These are phyloP conservation scores for Eptatretus atami DNA, from an alignment of 2,797 vertebrate genomes.

Conservation along the genomic window DNA sequence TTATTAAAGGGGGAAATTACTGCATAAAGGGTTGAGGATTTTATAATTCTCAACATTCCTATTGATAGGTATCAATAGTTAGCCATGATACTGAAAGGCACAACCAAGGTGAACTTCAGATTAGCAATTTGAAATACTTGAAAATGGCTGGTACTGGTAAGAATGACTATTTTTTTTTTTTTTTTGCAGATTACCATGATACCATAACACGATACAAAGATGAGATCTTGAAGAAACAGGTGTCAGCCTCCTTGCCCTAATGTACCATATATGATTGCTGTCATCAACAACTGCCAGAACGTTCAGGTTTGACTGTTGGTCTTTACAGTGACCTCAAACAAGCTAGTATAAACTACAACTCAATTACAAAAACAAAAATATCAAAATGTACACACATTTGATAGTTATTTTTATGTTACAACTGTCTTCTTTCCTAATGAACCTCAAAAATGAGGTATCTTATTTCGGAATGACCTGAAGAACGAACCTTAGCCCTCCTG, in stretches of 20 bases:
- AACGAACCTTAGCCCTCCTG: constrained; percentile 18
- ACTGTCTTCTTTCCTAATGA: constrained; percentile 11
- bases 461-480: constrained; percentile 21
- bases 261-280: constrained; percentile 72
- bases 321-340: not conserved
- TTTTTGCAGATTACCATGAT: constrained; percentile 44
- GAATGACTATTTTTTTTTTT: too few species aligned
- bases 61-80: too few species aligned
- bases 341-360: too few species aligned
- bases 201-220: constrained; percentile 49
- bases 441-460: constrained; percentile 77
- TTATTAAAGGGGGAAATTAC: too few species aligned
- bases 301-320: constrained; percentile 31
- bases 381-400: not conserved
- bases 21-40: too few species aligned
- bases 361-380: too few species aligned
- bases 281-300: constrained; percentile 97
- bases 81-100: too few species aligned
- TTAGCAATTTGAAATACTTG: too few species aligned
- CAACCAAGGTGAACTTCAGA: too few species aligned
- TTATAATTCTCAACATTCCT: too few species aligned
- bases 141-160: too few species aligned
- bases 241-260: constrained; percentile 64
- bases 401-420: not conserved
- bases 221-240: constrained; percentile 47